Base-by-base conservation (phyloP, 2,888 invertebrate species). In the Arge pagana region DNA sequence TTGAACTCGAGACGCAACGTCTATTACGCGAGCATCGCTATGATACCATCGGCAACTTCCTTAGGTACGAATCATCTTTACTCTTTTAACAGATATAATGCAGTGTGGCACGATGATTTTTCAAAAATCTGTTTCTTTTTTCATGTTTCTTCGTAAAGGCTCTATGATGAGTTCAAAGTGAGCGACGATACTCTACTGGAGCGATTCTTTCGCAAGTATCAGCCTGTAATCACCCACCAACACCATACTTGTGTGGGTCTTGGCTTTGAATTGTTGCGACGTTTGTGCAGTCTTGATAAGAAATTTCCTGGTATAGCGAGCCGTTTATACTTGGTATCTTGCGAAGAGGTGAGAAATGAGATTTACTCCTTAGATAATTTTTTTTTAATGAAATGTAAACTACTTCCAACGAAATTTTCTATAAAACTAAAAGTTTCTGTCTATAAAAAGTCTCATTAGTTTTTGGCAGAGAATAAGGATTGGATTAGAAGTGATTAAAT, bases 241-340 rank as follows among this genome's bases (percentile, higher is more conserved):
- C 88, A 89, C 75, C 88, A 92, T 77, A 93, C 93, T 50, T 95
- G 95, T 74, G 94, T 95, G 42, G 94, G 94, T 16, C 79, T 95
- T 58, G 91, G 91, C 61, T 83, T 92, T 67, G 91, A 91, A 77
- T 80, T 94, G 63, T 82, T 90, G 70, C 79, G 83, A 58, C 82
- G 87, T 45, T 81, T 90, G 67, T 78, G 79, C 45, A 71, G 77
- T 50, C 73, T 88, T 56, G 83, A 86, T 58, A 79, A 84, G 68
- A 81, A 83, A 72, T 87, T 85, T 67, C 85, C 87, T 4, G 85
- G 87, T 42, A 79, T 91, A 63, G 82, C 83, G 28, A 80, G 82
- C 53, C 82, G 85, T 66, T 78, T 89, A 54, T 88, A 85, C 68
- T 80, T 94, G 63, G 88, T 88, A 42, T 94, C 94, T 10, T 94